Evolutionary conservation across 2,888 invertebrate genomes (phyloP).

Genomic region (Dorcus parallelipipedus): DNA sequence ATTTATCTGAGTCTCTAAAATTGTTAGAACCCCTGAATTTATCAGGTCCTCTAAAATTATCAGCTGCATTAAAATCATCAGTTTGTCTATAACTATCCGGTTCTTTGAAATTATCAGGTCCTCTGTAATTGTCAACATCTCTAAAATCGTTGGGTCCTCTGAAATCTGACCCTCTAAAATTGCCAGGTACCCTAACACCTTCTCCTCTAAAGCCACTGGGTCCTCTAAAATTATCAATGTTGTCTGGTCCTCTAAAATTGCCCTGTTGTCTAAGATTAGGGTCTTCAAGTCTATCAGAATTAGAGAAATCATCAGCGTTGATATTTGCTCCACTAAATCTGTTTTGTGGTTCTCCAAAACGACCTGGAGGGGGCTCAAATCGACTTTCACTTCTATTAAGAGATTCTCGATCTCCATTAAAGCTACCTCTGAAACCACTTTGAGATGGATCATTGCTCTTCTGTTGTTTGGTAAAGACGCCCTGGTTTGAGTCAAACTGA

Average conservation of each 20-base stretch:
- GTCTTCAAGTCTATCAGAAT: background rate
- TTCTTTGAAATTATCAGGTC: constrained; percentile 11
- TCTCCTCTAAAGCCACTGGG: constrained; percentile 10
- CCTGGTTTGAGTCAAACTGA: constrained; percentile 7
- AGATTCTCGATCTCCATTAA: constrained; percentile 12
- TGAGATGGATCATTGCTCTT: constrained; percentile 12
- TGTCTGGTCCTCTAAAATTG: constrained; percentile 15
- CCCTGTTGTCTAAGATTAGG: constrained; percentile 1
- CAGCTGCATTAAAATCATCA: constrained; percentile 5
- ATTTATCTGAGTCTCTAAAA: constrained; percentile 11
- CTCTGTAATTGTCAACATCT: constrained; percentile 13
- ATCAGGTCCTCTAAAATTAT: constrained; percentile 18
- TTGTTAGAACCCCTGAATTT: constrained; percentile 4
- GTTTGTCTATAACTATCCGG: constrained; percentile 1
- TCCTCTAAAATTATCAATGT: constrained; percentile 17
- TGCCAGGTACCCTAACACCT: constrained; percentile 3
- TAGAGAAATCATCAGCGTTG: background rate
- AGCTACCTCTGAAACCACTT: constrained; percentile 4
- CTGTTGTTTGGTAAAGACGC: background rate
- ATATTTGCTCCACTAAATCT: constrained; percentile 3
- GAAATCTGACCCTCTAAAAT: constrained; percentile 15
- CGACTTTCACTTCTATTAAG: constrained; percentile 5
- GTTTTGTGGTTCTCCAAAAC: constrained; percentile 16
- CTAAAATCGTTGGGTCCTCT: constrained; percentile 16
- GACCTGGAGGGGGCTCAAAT: constrained; percentile 8